Conservation (phyloP, 2,113 vertebrate genomes). For the Caranx ignobilis region DNA sequence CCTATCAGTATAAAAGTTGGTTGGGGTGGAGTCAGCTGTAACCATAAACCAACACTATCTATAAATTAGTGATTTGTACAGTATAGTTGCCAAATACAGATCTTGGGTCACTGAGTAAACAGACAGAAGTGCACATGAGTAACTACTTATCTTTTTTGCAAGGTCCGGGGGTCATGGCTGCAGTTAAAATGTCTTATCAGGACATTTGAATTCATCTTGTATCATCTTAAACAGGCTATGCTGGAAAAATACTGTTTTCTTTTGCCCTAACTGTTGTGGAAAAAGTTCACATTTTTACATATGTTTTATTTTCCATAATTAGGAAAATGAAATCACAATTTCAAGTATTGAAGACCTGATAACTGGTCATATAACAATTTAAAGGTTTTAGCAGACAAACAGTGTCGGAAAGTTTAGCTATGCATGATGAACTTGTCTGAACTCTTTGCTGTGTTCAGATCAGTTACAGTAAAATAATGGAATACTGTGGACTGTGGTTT, state of each 20-base stretch:
- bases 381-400: background rate
- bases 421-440: background rate
- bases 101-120: background rate
- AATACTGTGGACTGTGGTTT: constrained; percentile 14
- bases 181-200: background rate
- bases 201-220: background rate
- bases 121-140: background rate
- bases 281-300: background rate
- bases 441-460: constrained; percentile 13
- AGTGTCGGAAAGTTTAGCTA: background rate
- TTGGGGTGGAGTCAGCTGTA: background rate
- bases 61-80: background rate
- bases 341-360: background rate
- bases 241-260: background rate
- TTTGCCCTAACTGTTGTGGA: background rate
- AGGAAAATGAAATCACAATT: background rate
- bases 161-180: background rate
- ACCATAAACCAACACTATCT: constrained; percentile 21
- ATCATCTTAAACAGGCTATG: too few species aligned
- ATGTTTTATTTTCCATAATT: too few species aligned
- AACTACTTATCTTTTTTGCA: background rate
- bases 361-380: background rate
- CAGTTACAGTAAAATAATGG: background rate
- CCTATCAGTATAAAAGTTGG: constrained; percentile 24
- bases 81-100: background rate